phyloP scores from a whole-genome alignment of 2,113 vertebrate genomes.

The Empidonax traillii region DNA sequence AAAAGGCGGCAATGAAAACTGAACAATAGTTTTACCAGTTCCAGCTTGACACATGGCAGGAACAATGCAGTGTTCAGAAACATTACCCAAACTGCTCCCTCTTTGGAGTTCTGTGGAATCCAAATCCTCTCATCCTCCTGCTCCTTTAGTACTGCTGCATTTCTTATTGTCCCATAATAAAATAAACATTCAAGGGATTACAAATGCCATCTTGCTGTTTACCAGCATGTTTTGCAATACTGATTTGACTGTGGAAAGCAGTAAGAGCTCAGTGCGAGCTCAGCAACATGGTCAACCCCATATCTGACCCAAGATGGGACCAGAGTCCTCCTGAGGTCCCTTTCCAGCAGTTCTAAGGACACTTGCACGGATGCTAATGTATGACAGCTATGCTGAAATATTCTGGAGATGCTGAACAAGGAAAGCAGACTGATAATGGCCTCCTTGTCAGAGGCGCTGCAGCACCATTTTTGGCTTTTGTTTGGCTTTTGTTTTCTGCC shows the following conservation, averaged over 20 bases:
- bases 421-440: neutral
- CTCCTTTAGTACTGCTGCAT: neutral
- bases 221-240: neutral
- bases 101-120: neutral
- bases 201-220: neutral
- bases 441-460: neutral
- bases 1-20: neutral
- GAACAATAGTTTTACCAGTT: neutral
- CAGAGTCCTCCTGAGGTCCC: neutral
- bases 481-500: neutral
- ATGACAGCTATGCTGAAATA: neutral
- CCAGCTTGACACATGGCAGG: neutral
- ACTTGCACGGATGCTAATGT: neutral
- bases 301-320: neutral
- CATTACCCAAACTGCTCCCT: neutral
- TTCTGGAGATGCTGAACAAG: neutral
- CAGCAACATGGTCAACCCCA: accelerated
- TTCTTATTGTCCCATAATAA: neutral
- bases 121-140: neutral
- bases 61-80: neutral
- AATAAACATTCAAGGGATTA: neutral
- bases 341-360: neutral
- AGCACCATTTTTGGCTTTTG: neutral
- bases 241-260: neutral
- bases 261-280: neutral